These are phyloP conservation scores for Julus scandinavius DNA, from an alignment of 2,888 invertebrate genomes.

Conservation along the genomic window DNA sequence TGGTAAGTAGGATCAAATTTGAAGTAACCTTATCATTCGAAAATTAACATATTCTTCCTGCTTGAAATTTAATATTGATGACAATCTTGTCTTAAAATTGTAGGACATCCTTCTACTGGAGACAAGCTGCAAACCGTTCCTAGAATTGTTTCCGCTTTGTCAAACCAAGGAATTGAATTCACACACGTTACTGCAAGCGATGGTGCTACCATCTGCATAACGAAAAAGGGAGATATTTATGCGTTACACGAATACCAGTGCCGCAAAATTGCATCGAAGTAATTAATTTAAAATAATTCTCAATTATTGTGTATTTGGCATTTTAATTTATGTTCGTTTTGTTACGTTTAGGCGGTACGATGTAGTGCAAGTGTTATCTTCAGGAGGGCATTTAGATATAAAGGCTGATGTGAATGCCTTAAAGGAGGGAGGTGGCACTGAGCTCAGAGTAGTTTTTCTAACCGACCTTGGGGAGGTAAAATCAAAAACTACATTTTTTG, in stretches of 20 bases:
- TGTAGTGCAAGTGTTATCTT: slow-evolving; percentile 67
- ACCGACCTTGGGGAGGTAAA: slow-evolving; percentile 72
- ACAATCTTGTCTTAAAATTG: neutral
- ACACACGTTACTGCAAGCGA: slow-evolving; percentile 73
- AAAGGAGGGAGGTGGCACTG: slow-evolving; percentile 67
- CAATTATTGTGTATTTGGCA: neutral
- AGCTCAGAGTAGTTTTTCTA: slow-evolving; percentile 74
- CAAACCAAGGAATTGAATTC: slow-evolving; percentile 68
- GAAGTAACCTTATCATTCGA: too few relatives aligned
- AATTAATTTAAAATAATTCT: slow-evolving; percentile 57
- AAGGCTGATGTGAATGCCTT: slow-evolving; percentile 65
- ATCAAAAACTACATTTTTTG: neutral
- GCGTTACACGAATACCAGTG: slow-evolving; percentile 77
- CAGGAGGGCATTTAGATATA: slow-evolving; percentile 71
- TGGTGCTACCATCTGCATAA: slow-evolving; percentile 76
- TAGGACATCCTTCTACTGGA: slow-evolving; percentile 70
- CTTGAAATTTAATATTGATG: neutral
- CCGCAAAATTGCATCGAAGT: slow-evolving; percentile 76
- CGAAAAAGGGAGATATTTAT: slow-evolving; percentile 76
- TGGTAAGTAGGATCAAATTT: slow-evolving; percentile 64
- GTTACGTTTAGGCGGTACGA: slow-evolving; percentile 64
- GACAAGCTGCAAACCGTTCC: slow-evolving; percentile 64
- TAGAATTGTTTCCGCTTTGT: slow-evolving; percentile 64
- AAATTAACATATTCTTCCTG: too few relatives aligned
- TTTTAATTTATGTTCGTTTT: neutral